Percentiles rank a stretch among this genome's conserved stretches.
phyloP scores from a whole-genome alignment of 2,797 vertebrate species.

The Pseudochirops corinnae region DNA sequence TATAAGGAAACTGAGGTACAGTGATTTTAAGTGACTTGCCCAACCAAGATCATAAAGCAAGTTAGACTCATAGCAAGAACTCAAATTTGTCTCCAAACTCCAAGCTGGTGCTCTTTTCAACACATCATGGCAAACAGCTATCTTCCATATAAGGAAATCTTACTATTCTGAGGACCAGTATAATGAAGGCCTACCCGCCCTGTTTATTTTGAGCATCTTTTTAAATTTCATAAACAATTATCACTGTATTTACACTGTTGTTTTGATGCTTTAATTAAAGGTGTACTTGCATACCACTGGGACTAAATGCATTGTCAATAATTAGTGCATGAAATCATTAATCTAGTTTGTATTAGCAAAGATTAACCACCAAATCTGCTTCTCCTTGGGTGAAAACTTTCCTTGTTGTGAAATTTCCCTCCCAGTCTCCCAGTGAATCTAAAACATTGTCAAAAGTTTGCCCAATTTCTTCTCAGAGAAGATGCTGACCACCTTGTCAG shows the following conservation, averaged over 20 bases:
- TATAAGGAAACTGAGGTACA: not conserved
- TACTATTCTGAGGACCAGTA: not conserved
- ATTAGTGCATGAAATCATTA: constrained; percentile 30
- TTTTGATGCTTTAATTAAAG: constrained; percentile 59
- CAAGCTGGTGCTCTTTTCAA: not conserved
- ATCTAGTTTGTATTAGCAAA: not conserved
- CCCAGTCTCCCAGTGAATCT: constrained; percentile 1
- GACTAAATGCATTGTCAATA: not conserved
- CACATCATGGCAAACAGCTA: not conserved
- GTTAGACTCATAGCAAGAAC: not conserved
- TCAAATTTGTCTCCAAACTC: constrained; percentile 23
- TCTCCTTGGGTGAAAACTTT: constrained; percentile 7
- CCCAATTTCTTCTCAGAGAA: not conserved
- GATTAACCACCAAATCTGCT: not conserved
- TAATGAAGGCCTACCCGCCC: not conserved
- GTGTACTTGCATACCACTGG: constrained; percentile 33
- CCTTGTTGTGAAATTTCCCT: not conserved
- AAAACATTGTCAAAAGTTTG: not conserved
- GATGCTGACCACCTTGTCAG: constrained; percentile 1
- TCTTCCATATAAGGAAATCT: not conserved
- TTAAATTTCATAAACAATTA: constrained; percentile 36
- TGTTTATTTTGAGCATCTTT: not conserved
- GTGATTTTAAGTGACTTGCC: not conserved
- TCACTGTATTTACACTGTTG: constrained; percentile 45
- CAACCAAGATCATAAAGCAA: not conserved